Conservation (phyloP, 2,888 invertebrate species). For the Aleiodes leptofemur region DNA sequence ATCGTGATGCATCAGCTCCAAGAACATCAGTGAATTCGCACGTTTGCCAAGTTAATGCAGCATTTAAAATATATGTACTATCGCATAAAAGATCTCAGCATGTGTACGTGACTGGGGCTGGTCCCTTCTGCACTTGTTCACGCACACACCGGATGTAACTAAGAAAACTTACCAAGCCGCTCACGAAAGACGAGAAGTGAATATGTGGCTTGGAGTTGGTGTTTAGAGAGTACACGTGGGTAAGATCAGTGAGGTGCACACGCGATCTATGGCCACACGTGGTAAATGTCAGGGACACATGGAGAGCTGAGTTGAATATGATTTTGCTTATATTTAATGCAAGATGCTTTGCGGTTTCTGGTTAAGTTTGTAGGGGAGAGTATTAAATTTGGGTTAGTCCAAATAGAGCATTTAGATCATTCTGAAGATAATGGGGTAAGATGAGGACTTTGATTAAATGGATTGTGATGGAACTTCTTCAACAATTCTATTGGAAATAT, state of each 20-base stretch:
- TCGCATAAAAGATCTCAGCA: constrained; percentile 6
- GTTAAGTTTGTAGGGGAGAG: too few species aligned
- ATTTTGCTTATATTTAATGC: too few species aligned
- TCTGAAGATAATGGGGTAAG: too few species aligned
- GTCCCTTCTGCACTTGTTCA: neutral
- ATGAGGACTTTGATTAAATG: too few species aligned
- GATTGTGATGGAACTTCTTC: too few species aligned
- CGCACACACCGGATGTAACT: neutral
- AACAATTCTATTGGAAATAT: too few species aligned
- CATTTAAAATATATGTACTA: constrained; percentile 20
- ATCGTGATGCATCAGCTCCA: neutral
- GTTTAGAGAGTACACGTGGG: constrained; percentile 16
- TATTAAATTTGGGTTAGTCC: too few species aligned
- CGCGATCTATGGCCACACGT: constrained; percentile 7
- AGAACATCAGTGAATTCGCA: constrained; percentile 9
- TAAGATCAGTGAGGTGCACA: neutral
- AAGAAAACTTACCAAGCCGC: too few species aligned
- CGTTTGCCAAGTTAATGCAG: constrained; percentile 21
- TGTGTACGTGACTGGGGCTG: constrained; percentile 21
- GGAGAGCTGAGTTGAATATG: neutral
- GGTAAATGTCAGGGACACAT: constrained; percentile 9
- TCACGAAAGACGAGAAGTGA: constrained; percentile 13
- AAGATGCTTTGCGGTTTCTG: too few species aligned
- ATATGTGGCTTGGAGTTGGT: neutral
- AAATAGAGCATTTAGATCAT: too few species aligned